These are phyloP conservation scores for Ataeniobius toweri DNA, from an alignment of 2,797 vertebrate genomes.

Conservation along the genomic window DNA sequence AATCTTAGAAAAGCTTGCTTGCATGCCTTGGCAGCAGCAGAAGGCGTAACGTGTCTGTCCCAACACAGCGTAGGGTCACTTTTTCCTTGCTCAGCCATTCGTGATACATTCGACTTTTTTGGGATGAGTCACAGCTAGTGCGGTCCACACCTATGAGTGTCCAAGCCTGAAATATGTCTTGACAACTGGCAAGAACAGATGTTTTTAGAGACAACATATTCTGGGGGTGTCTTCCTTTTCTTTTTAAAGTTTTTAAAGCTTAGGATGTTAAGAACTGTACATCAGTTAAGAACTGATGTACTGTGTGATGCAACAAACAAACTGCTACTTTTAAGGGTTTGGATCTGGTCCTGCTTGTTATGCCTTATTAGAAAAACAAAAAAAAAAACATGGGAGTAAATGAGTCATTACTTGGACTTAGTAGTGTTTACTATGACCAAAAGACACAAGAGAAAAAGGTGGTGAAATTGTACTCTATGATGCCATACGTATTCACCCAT, in stretches of 20 bases:
- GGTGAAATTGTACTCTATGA: constrained; percentile 27
- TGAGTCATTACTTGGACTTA: constrained; percentile 34
- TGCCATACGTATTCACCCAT: background rate
- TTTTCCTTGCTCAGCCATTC: constrained; percentile 12
- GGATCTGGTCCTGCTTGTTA: constrained; percentile 21
- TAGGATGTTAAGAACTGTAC: constrained; percentile 17
- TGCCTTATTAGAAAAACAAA: constrained; percentile 8
- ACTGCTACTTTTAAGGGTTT: constrained; percentile 15
- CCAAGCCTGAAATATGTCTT: constrained; percentile 42
- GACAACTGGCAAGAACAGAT: constrained; percentile 47
- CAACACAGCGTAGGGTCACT: constrained; percentile 15
- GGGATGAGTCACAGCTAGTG: constrained; percentile 47
- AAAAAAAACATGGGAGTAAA: constrained; percentile 17
- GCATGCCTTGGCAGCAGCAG: constrained; percentile 23
- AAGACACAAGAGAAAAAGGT: constrained; percentile 24
- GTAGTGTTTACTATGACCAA: constrained; percentile 34
- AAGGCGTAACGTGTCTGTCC: constrained; percentile 15
- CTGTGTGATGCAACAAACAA: constrained; percentile 14
- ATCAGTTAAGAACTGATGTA: constrained; percentile 3
- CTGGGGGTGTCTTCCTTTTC: constrained; percentile 22
- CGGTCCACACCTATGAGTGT: constrained; percentile 42
- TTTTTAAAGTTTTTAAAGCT: constrained; percentile 19
- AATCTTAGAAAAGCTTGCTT: constrained; percentile 35
- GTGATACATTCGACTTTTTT: constrained; percentile 58
- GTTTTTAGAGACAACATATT: constrained; percentile 33